Conservation (phyloP, 2,113 vertebrate species). For the Spea bombifrons region DNA sequence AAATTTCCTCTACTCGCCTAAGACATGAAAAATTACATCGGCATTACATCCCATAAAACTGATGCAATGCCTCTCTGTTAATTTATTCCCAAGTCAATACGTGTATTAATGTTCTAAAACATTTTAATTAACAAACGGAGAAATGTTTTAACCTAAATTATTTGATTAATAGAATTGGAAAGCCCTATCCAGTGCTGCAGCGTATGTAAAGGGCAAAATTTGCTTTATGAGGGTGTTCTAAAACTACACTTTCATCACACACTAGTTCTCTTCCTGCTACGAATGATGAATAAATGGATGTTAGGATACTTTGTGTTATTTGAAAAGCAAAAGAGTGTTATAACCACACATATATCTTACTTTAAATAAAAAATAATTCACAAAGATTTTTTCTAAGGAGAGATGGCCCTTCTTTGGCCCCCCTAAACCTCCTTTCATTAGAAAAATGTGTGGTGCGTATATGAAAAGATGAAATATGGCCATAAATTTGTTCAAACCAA, state of each 20-base stretch:
- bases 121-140: constrained; percentile 56
- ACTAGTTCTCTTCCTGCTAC: constrained; percentile 62
- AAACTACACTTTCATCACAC: constrained; percentile 59
- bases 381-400: too few relatives aligned
- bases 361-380: too few relatives aligned
- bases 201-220: constrained; percentile 53
- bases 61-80: constrained; percentile 56
- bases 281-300: constrained; percentile 57
- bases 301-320: not conserved
- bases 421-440: too few relatives aligned
- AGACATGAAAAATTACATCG: constrained; percentile 55
- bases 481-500: too few relatives aligned
- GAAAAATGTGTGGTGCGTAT: too few relatives aligned
- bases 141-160: constrained; percentile 60
- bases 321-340: not conserved
- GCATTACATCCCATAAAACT: constrained; percentile 59
- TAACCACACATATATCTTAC: not conserved
- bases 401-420: too few relatives aligned
- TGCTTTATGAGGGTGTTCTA: constrained; percentile 53
- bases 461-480: too few relatives aligned
- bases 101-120: constrained; percentile 59
- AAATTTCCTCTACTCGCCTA: constrained; percentile 57
- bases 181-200: constrained; percentile 53
- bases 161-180: constrained; percentile 61
- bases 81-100: constrained; percentile 58